Percentiles rank a stretch among this genome's conserved stretches.
These are phyloP conservation scores for Maniola jurtina DNA, from an alignment of 1,140 invertebrate genomes.

Conservation along the genomic window DNA sequence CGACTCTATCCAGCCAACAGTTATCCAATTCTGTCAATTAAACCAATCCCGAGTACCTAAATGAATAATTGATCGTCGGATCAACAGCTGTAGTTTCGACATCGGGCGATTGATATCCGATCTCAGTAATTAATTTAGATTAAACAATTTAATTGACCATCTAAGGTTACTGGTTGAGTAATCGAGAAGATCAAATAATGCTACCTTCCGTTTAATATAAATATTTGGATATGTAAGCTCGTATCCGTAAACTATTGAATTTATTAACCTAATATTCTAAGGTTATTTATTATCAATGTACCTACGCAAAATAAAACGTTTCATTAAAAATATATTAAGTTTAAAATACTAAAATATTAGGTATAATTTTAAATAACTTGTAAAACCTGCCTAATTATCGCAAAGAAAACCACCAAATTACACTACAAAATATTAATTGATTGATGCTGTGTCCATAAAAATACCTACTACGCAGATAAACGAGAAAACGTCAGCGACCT, in stretches of 20 bases:
- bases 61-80: neutral
- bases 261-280: neutral
- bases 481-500: too few relatives aligned
- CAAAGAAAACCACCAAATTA: too few relatives aligned
- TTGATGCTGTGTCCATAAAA: too few relatives aligned
- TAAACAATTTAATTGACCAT: constrained; percentile 1
- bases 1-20: neutral
- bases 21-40: constrained; percentile 3
- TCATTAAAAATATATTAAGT: too few relatives aligned
- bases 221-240: neutral
- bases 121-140: neutral
- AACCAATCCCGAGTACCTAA: neutral
- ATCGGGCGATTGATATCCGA: neutral
- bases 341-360: too few relatives aligned
- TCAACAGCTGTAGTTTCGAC: neutral
- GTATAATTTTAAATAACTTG: too few relatives aligned
- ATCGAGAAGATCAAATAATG: neutral
- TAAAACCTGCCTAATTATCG: too few relatives aligned
- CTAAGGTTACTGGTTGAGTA: neutral
- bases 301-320: too few relatives aligned
- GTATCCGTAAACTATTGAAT: neutral
- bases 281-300: too few relatives aligned
- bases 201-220: neutral
- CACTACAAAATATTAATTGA: too few relatives aligned
- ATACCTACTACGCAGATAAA: too few relatives aligned